Evolutionary conservation across 2,797 vertebrate genomes (phyloP), one percentile per base, ranked within the genome.

Genomic region (Rhyacichthys aspro): DNA sequence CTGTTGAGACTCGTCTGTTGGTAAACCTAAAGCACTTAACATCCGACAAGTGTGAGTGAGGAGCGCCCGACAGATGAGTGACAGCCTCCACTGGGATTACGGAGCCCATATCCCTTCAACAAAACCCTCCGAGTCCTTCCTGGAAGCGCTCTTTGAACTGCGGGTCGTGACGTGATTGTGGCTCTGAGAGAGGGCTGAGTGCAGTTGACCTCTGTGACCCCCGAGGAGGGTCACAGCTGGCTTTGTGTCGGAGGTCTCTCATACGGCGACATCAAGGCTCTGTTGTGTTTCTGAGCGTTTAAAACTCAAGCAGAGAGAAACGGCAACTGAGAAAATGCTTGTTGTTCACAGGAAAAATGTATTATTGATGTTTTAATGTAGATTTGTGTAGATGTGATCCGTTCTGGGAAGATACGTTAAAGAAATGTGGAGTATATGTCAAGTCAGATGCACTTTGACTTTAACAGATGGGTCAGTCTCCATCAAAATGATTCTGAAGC

Each of bases 31-130:
- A 46, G 69, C 76, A 67, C 74, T 69, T 59, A 62, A 65, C 59
- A 44, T 70, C 43, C 72, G 59, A 75, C 3, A 37, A 16, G 16
- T 36, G 63, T 69, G 70, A 36, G 59, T 67, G 81, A 82, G 9
- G 45, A 23, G 19, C 56, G 48, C 63, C 49, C 62, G 84, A 80
- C 60, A 71, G 81, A 67, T 76, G 70, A 83, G 50, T 79, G 89
- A 81, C 81, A 54, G 71, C 63, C 72, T 49, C 34, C 10, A 63
- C 46, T 62, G 67, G 78, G 68, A 55, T 43, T 59, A 64, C 42
- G 59, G 53, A 43, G 59, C 64, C 41, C 45, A 10, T 5, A 39
- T 66, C 50, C 28, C 57, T 55, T 49, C 44, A 12, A 56, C 60
- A 17, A 28, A 38, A 48, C 48, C 38, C 41, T 14, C 37, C 16